Base-by-base conservation (phyloP, 2,888 invertebrate species). In the Aproaerema taeniolella region DNA sequence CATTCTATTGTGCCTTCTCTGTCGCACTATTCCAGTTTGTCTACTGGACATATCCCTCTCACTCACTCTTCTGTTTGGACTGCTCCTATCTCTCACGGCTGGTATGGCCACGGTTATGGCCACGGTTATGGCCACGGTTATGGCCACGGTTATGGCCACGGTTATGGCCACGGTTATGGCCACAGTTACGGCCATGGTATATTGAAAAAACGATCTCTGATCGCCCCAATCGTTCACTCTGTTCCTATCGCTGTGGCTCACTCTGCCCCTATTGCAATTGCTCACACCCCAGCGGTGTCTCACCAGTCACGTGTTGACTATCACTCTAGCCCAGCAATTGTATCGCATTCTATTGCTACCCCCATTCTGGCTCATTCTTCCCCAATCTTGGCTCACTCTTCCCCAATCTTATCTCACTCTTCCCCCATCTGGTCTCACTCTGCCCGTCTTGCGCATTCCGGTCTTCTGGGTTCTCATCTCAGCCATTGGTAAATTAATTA, bases 121-220 rank as follows among this genome's bases (percentile, higher is more conserved):
- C 20, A 6, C 7, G 20, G 20, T 20, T 7, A 20, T 7, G 20
- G 20, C 4, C 4, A 20, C 10, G 32, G 32, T 16, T 12, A 12
- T 33, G 5, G 16, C 12, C 10, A 13, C 14, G 20, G 20, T 6
- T 6, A 6, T 7, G 15, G 31, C 8, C 20, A 6, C 7, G 20
- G 20, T 20, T 7, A 20, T 7, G 20, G 20, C 4, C 4, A 6
- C 7, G 20, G 20, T 6, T 7, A 6, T 20, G 20, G 20, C 7
- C 31, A 33, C 17, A 20, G 32, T 6, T 7, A 6, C 7, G 20
- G 20, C 20, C 5, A 7, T 2, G 30, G 30, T 17, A 2, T 30
- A 2, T 17, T 37, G 13, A 37, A 37, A 13, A 37, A 30, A 11
- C 30, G 37, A 2, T 37, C 37, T 9, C 10, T 35, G n/a, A 12